Evolutionary conservation across 2,113 vertebrate genomes (phyloP), one percentile per base, ranked within the genome.

Genomic region (Chloroceryle aenea): DNA sequence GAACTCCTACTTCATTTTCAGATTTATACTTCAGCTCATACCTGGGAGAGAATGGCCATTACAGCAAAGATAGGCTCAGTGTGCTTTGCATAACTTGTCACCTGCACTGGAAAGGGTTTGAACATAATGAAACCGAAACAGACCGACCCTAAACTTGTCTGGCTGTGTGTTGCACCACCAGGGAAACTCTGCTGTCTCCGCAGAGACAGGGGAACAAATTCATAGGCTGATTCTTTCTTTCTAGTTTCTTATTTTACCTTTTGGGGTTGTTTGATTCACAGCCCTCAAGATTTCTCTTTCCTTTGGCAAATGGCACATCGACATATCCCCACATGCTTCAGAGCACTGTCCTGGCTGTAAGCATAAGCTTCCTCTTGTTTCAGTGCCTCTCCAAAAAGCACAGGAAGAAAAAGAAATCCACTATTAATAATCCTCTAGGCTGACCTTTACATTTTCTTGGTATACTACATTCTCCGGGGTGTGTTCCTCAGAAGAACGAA

Each of bases 361-460:
- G 43, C 14, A 52, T 13, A 34, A 82, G 69, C 64, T 89, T 74
- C n/a, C 30, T 90, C 77, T 83, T 20, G 3, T 75, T 88, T n/a
- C 55, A 52, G 58, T 58, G 22, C 43, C 55, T 69, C 76, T 82
- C 78, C 47, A 63, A 91, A 87, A 87, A 43, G 25, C 38, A 63
- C 58, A 90, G 68, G 72, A 87, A 86, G 52, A 84, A 82, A 83
- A 85, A 53, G 34, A 77, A 85, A 91, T 63, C 20, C 6, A 2
- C 52, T 63, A 47, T 95, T 89, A 77, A 45, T 68, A 91, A 87
- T 69, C 12, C 26, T 55, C 64, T 62, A 82, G 63, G 69, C 68
- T 97, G 95, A 93, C 85, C 88, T 95, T 93, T 93, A 76, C 50
- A 25, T 83, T 96, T 91, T 75, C 80, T 87, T 59, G 53, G 89